Evolutionary conservation across 2,113 vertebrate genomes (phyloP).

Genomic region (Oreocharis arfaki): DNA sequence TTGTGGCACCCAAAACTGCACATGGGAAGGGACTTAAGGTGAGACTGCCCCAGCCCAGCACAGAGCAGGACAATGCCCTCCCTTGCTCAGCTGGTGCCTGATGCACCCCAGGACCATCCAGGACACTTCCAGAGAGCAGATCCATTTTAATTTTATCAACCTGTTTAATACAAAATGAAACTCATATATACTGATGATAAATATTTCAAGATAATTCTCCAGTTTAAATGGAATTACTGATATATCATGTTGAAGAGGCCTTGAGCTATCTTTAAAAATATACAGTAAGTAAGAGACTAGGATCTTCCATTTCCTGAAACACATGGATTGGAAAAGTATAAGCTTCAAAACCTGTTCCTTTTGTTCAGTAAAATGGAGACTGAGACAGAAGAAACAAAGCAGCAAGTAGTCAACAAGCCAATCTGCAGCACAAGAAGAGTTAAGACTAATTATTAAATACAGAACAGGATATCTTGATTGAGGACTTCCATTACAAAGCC

Average conservation of each 20-base stretch:
- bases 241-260: not conserved
- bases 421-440: not conserved
- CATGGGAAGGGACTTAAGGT: not conserved
- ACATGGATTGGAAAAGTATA: not conserved
- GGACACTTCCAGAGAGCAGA: not conserved
- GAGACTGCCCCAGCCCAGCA: not conserved
- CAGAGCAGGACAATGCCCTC: not conserved
- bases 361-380: not conserved
- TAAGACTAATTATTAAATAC: not conserved
- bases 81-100: not conserved
- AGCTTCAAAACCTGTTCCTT: not conserved
- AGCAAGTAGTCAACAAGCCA: not conserved
- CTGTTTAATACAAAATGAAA: not conserved
- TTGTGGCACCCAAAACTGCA: not conserved
- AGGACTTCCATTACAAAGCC: not conserved
- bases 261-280: not conserved
- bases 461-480: not conserved
- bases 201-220: not conserved
- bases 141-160: constrained; percentile 2
- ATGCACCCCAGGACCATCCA: not conserved
- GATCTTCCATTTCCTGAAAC: not conserved
- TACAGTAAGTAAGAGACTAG: not conserved
- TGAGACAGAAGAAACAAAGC: not conserved
- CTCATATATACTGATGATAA: not conserved
- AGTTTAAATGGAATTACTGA: not conserved